These are phyloP conservation scores for Xylota sylvarum DNA, from an alignment of 2,888 invertebrate species.

Conservation along the genomic window DNA sequence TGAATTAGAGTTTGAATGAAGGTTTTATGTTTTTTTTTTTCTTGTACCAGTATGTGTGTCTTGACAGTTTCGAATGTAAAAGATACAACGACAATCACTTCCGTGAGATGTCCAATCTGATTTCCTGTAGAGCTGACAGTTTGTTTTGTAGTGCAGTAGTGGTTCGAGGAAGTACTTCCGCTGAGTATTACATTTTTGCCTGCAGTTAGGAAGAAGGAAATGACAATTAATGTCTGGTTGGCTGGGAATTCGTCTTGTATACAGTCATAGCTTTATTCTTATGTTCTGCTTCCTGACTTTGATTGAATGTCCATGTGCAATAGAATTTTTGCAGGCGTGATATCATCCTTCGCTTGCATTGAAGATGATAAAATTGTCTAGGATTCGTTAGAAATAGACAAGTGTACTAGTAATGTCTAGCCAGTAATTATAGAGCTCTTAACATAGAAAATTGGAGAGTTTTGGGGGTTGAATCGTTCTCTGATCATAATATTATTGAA, in stretches of 20 bases:
- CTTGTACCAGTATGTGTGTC: constrained; percentile 21
- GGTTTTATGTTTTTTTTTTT: constrained; percentile 20
- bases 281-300: not conserved
- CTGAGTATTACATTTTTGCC: constrained; percentile 27
- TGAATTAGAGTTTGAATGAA: constrained; percentile 64
- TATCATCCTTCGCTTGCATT: too few species aligned
- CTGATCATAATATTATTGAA: too few species aligned
- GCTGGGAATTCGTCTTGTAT: not conserved
- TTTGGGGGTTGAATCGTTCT: too few species aligned
- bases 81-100: constrained; percentile 65
- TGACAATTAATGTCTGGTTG: not conserved
- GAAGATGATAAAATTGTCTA: too few species aligned
- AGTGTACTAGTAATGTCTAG: too few species aligned
- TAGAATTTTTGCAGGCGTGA: too few species aligned
- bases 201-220: not conserved
- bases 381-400: too few species aligned
- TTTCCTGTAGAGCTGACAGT: constrained; percentile 70
- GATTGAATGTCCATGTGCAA: too few species aligned
- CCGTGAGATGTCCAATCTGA: constrained; percentile 76
- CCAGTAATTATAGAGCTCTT: too few species aligned
- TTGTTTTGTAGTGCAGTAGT: constrained; percentile 55
- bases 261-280: not conserved
- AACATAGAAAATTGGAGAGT: too few species aligned
- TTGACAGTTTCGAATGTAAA: constrained; percentile 62
- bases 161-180: constrained; percentile 74